Evolutionary conservation across 2,888 invertebrate species (phyloP), one percentile per base, ranked within the genome.

Genomic region (Nudaria mundana): DNA sequence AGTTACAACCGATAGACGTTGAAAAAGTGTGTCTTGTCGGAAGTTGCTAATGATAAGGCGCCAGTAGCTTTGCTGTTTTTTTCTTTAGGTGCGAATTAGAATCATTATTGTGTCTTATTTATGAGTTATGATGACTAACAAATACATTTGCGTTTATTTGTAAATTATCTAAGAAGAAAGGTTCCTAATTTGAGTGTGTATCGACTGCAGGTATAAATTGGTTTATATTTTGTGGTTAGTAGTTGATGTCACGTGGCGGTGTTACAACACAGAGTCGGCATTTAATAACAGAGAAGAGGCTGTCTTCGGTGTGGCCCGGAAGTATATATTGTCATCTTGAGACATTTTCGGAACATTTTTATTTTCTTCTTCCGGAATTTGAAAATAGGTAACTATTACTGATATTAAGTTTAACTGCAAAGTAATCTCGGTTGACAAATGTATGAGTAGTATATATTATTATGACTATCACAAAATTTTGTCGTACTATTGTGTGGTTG

Each of bases 1-100:
- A 75, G 63, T 54, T 57, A 41, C 53, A 53, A 55, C 76, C 80
- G 80, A 72, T 81, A 76, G 81, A 73, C 74, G 57, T 47, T 83
- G 85, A 69, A 84, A 81, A 64, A 51, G 48, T 63, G 71, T 62
- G 66, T 62, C 72, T 73, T 79, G 86, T 87, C 83, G 86, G 87
- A 86, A 85, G 83, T 83, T 60, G 63, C 76, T 85, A 85, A 87
- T 86, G 77, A 84, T 75, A 84, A 77, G 86, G 87, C 86, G 87
- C 85, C 86, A 76, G 79, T 74, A 80, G 83, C 80, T 79, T 82
- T 78, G 72, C 66, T 63, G 45, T 33, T 71, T 76, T 74, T 63
- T 51, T 43, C 58, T 66, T 63, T 64, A 66, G 65, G 73, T 72
- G 68, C 71, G 74, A 79, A 77, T 71, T 66, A 62, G 66, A 63